Evolutionary conservation across 2,888 invertebrate genomes (phyloP).

Genomic region (Chydorus sphaericus): DNA sequence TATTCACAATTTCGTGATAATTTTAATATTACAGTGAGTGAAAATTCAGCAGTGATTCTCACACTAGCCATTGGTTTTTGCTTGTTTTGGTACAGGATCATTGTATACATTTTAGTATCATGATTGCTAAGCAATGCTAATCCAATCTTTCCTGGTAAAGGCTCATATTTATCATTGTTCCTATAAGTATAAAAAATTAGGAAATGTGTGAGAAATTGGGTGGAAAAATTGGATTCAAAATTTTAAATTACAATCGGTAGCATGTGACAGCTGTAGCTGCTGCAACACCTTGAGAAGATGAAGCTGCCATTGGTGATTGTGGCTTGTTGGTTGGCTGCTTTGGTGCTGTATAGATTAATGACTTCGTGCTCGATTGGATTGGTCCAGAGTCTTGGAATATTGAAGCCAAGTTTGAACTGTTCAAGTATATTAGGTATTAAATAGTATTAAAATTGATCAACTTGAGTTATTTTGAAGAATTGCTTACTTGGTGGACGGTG

Average conservation of each 20-base stretch:
- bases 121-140: background rate
- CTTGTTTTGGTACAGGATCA: conserved; percentile 11
- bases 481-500: too few relatives aligned
- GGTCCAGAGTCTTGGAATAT: background rate
- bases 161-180: conserved; percentile 8
- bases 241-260: conserved; percentile 2
- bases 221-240: background rate
- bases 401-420: conserved; percentile 3
- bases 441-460: background rate
- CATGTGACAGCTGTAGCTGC: conserved; percentile 1
- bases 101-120: background rate
- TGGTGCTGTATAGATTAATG: conserved; percentile 5
- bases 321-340: background rate
- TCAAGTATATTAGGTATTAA: background rate
- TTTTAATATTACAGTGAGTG: background rate
- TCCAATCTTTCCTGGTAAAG: conserved; percentile 9
- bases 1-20: background rate
- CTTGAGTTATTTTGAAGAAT: too few relatives aligned
- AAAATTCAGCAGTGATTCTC: background rate
- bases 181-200: background rate
- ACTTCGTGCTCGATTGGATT: background rate
- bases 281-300: background rate
- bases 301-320: too few relatives aligned
- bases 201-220: background rate
- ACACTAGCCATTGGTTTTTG: conserved; percentile 11